Conservation (phyloP, 2,888 invertebrate species). For the Zootermopsis nevadensis region DNA sequence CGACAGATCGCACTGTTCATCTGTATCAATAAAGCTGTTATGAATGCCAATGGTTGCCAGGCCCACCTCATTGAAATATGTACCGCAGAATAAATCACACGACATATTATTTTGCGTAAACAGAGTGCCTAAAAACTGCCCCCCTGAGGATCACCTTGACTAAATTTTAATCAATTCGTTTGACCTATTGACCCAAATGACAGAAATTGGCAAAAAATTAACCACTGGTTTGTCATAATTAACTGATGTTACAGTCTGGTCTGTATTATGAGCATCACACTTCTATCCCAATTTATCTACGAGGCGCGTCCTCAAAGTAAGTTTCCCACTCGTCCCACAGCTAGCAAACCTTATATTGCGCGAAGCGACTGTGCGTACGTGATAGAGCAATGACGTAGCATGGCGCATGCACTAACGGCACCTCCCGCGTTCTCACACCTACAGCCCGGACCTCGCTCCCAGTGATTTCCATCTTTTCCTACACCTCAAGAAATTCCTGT, state of each 20-base stretch:
- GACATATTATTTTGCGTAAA: not conserved
- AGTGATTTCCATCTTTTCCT: too few relatives aligned
- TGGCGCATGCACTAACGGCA: too few relatives aligned
- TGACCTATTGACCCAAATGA: not conserved
- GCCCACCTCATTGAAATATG: not conserved
- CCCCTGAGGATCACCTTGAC: not conserved
- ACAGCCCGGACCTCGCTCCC: too few relatives aligned
- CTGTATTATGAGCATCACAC: not conserved
- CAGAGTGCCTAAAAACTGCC: not conserved
- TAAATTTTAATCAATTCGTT: not conserved
- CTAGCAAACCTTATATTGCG: too few relatives aligned
- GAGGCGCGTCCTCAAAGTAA: too few relatives aligned
- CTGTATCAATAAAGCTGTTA: not conserved
- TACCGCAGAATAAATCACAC: slow-evolving; percentile 6
- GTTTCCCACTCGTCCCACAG: too few relatives aligned
- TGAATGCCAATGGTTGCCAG: not conserved
- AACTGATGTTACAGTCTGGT: not conserved
- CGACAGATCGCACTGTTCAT: not conserved
- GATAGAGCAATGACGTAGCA: too few relatives aligned
- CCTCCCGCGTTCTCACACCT: too few relatives aligned
- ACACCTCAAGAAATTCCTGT: too few relatives aligned
- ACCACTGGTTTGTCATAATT: not conserved
- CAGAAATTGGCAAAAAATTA: not conserved
- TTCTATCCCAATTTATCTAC: not conserved
- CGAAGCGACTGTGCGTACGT: too few relatives aligned